phyloP scores from a whole-genome alignment of 1,140 invertebrate genomes.

The Aphidius gifuensis region DNA sequence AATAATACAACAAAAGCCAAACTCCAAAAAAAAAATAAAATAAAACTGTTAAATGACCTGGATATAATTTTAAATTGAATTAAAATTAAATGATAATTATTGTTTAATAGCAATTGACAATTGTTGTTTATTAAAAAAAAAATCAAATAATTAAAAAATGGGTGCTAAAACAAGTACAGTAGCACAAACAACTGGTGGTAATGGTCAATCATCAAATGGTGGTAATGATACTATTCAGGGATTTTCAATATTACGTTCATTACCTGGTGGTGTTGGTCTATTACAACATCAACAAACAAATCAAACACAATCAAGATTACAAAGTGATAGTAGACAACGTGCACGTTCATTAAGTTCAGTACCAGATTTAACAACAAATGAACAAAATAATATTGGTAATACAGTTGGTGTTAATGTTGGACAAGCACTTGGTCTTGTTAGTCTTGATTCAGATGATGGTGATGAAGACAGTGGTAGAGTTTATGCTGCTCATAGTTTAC shows the following conservation, averaged over 20 bases:
- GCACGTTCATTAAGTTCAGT: slow-evolving; percentile 80
- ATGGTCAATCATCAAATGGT: slow-evolving; percentile 71
- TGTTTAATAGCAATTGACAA: neutral
- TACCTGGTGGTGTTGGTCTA: slow-evolving; percentile 60
- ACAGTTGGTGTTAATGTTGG: slow-evolving; percentile 49
- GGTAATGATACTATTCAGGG: slow-evolving; percentile 66
- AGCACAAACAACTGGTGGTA: slow-evolving; percentile 70
- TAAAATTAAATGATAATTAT: too few relatives aligned
- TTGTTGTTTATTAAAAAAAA: slow-evolving; percentile 5
- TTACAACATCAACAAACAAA: slow-evolving; percentile 44
- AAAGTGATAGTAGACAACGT: slow-evolving; percentile 70
- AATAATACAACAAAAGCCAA: too few relatives aligned
- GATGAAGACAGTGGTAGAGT: slow-evolving; percentile 65
- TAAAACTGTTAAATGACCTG: too few relatives aligned
- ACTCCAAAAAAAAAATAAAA: too few relatives aligned
- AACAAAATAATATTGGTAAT: slow-evolving; percentile 44
- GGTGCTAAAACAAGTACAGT: slow-evolving; percentile 79
- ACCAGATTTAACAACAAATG: slow-evolving; percentile 62
- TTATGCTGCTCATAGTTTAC: slow-evolving; percentile 83
- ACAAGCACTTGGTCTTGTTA: slow-evolving; percentile 48
- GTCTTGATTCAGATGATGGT: slow-evolving; percentile 48
- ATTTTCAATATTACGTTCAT: slow-evolving; percentile 70
- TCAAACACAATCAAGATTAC: slow-evolving; percentile 59
- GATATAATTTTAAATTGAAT: too few relatives aligned
- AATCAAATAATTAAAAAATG: slow-evolving; percentile 55